These are phyloP conservation scores for Holotrichia oblita DNA, from an alignment of 1,140 invertebrate species.

Conservation along the genomic window DNA sequence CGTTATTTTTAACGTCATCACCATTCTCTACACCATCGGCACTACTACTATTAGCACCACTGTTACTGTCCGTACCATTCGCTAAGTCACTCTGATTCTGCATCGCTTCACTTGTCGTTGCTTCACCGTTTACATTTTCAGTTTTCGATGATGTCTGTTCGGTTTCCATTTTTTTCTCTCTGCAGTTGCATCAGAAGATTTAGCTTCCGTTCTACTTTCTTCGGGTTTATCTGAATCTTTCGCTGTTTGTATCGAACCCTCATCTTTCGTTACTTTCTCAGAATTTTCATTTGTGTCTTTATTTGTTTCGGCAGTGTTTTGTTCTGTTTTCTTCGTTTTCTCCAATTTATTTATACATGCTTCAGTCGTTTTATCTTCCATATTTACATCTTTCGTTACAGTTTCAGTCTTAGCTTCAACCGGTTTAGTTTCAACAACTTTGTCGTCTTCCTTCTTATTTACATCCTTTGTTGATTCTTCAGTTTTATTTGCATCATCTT, in stretches of 20 bases:
- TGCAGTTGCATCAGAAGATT: not conserved
- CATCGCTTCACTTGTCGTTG: constrained; percentile 32
- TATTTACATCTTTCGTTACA: constrained; percentile 14
- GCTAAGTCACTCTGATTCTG: constrained; percentile 39
- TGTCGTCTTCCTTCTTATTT: constrained; percentile 30
- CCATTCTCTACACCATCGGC: constrained; percentile 39
- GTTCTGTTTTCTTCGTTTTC: constrained; percentile 39
- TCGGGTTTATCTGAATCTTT: not conserved
- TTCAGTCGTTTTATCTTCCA: not conserved
- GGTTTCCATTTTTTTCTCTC: not conserved
- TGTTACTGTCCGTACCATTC: constrained; percentile 35
- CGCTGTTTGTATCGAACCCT: no score
- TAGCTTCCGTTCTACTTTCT: constrained; percentile 6
- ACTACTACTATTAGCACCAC: constrained; percentile 11
- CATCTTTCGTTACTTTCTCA: no score
- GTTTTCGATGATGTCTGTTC: not conserved
- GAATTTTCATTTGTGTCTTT: not conserved
- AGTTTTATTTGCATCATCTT: not conserved
- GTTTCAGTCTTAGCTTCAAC: constrained; percentile 28
- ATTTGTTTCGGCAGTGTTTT: not conserved
- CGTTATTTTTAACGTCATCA: constrained; percentile 37
- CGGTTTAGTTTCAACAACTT: no score
- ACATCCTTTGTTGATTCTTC: not conserved
- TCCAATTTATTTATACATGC: constrained; percentile 33
- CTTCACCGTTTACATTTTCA: constrained; percentile 4